Percentiles rank a stretch among this genome's conserved stretches.
These are phyloP conservation scores for Phylloscopus trochiloides DNA, from an alignment of 2,113 vertebrate species.

Conservation along the genomic window DNA sequence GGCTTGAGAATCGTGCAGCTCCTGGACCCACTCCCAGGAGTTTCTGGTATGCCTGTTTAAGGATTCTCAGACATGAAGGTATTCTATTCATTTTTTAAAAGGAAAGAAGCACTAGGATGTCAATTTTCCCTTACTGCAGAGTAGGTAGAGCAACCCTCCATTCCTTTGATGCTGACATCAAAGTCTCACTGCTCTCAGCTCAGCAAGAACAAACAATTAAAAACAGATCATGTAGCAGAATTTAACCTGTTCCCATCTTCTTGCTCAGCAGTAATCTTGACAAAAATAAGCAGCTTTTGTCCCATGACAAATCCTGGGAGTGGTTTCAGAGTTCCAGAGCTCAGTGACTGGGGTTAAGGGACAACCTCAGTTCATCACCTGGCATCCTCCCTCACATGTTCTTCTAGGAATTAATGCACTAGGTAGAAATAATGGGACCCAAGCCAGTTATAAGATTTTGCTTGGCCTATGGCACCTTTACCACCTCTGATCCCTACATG, in stretches of 20 bases:
- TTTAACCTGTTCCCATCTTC: neutral
- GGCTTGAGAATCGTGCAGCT: neutral
- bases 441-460: neutral
- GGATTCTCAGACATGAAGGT: neutral
- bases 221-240: neutral
- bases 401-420: neutral
- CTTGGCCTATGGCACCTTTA: accelerated
- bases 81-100: constrained; percentile 4
- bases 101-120: neutral
- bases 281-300: neutral
- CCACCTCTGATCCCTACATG: neutral
- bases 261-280: neutral
- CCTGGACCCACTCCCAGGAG: neutral
- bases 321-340: neutral
- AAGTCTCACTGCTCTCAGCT: neutral
- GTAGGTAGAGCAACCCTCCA: neutral
- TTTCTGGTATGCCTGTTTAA: neutral
- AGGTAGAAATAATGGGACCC: neutral
- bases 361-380: neutral
- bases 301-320: neutral
- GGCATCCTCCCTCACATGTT: neutral
- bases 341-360: neutral
- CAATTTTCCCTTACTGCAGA: neutral
- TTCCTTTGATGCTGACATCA: constrained; percentile 41
- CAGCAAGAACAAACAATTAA: constrained; percentile 16